A percentile compares a stretch with the other conserved stretches of the same genome.
Conservation (phyloP, 2,113 vertebrate species). For the Fulmarus glacialis region DNA sequence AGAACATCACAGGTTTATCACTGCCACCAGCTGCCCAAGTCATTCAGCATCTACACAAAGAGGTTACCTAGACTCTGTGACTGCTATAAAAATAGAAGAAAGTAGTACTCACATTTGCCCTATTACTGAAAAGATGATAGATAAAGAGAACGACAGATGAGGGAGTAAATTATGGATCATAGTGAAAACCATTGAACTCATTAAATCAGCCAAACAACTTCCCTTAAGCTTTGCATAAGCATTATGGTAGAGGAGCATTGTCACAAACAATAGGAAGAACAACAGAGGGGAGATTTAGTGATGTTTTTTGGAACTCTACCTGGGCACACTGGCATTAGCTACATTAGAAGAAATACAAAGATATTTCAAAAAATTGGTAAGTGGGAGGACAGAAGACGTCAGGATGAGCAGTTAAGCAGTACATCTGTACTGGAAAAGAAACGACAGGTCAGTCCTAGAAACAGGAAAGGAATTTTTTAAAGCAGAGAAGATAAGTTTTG, state of each 20-base stretch:
- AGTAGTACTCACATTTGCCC: not conserved
- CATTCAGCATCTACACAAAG: not conserved
- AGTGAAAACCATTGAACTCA: not conserved
- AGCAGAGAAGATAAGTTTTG: not conserved
- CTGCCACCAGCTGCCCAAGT: not conserved
- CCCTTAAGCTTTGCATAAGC: not conserved
- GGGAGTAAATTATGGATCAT: not conserved
- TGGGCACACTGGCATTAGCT: not conserved
- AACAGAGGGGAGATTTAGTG: not conserved
- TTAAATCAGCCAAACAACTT: not conserved
- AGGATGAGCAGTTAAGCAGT: not conserved
- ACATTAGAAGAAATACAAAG: not conserved
- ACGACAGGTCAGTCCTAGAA: not conserved
- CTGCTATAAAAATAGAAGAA: not conserved
- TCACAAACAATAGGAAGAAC: accelerated
- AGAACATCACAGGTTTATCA: not conserved
- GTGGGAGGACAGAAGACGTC: not conserved
- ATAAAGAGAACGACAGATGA: not conserved
- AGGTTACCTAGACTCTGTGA: not conserved
- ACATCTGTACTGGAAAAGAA: not conserved
- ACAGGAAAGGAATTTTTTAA: not conserved
- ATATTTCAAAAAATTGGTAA: not conserved
- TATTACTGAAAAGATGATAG: not conserved
- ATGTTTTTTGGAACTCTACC: not conserved
- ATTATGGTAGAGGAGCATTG: not conserved